Evolutionary conservation across 1,140 invertebrate species (phyloP), one percentile per base, ranked within the genome.

Genomic region (Cydia strobilella): DNA sequence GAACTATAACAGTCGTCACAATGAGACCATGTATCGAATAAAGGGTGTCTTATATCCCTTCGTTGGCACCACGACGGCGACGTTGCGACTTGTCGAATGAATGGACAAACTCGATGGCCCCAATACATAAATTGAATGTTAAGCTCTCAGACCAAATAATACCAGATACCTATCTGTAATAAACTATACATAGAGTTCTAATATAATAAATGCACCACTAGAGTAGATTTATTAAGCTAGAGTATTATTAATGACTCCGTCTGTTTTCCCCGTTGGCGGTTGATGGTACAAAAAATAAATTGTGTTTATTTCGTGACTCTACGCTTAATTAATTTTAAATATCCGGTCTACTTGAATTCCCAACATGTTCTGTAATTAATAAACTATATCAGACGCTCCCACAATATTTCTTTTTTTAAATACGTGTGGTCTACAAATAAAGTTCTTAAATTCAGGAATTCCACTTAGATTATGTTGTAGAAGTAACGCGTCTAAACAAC

Each of bases 261-360:
- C 35, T 18, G 27, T n/a, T 35, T 35, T n/a, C 31, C 23, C 15
- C 31, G 31, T 18, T 69, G 35, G 27, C 65, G 27, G 65, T 69
- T 35, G 18, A 35, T 15, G 65, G 6, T 18, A 42, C 65, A 69
- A 69, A 69, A 69, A 69, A 69, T 69, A n/a, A 35, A 69, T 18
- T 10, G 31, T 39, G 54, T 35, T 69, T 35, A 69, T 35, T 18
- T 69, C 65, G 65, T 69, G 65, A 18, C 7, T 69, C 27, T 18
- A 15, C 15, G 27, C n/a, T 42, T 69, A 69, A 69, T 69, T 69
- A 69, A 39, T 69, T 35, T 69, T 18, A 69, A 23, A 59, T 59
- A 59, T 59, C 20, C 23, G 9, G n/a, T 54, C n/a, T 54, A 18
- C 51, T 7, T 18, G n/a, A 54, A 59, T 51, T n/a, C n/a, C 48